Evolutionary conservation across 2,113 vertebrate genomes (phyloP).

Genomic region (Pampusana beccarii): DNA sequence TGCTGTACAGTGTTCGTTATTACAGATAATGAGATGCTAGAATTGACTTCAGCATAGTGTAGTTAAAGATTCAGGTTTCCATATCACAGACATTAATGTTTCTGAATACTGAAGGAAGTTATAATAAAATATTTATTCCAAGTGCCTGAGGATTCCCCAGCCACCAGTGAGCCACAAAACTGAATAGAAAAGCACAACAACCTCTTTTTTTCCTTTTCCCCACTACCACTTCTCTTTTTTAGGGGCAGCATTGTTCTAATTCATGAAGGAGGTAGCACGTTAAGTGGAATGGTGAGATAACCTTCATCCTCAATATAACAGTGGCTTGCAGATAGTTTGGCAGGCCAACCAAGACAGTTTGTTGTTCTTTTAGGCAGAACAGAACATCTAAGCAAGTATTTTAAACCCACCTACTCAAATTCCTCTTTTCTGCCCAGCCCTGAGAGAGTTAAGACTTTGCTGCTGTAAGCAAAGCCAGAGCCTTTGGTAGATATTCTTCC

Average conservation of each 20-base stretch:
- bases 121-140: neutral
- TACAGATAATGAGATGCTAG: neutral
- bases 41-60: neutral
- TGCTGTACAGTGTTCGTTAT: neutral
- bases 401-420: neutral
- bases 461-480: neutral
- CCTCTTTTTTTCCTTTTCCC: neutral
- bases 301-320: neutral
- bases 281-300: neutral
- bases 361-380: neutral
- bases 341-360: neutral
- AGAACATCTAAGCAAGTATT: neutral
- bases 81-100: neutral
- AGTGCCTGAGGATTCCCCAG: neutral
- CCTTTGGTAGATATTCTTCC: neutral
- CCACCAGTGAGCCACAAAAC: neutral
- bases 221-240: neutral
- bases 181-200: neutral
- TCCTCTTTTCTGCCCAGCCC: rapidly evolving
- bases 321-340: neutral
- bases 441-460: neutral
- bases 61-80: neutral
- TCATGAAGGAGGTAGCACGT: neutral
- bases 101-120: neutral
- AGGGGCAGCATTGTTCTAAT: neutral